Base-by-base conservation (phyloP, 37 sponge, comb jelly and placozoan genomes). In the Amphimedon queenslandica region DNA sequence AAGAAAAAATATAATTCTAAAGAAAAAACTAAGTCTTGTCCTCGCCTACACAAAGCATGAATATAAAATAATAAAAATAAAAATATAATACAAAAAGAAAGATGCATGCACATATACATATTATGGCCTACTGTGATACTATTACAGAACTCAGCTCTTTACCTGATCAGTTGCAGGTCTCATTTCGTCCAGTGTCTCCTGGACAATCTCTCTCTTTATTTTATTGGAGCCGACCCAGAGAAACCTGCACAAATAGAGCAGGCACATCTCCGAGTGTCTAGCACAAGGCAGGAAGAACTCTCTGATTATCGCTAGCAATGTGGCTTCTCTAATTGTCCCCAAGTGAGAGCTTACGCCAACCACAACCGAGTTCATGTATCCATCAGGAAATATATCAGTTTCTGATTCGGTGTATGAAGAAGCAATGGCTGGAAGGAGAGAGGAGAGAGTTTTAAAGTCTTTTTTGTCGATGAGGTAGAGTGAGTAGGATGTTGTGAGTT, bases 251-350 rank as follows among this genome's bases (percentile, higher is more conserved):
- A 61, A 43, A 55, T 84, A 81, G 21, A 90, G 57, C 35, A 90
- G 64, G 33, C 64, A 77, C 3, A 72, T 60, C 42, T 90, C 90
- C 8, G 64, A 69, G 57, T 70, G 58, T 42, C 57, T 69, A 42
- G 72, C 63, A 47, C 90, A 90, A 0, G 81, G 77, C 40, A 90
- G 33, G 66, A 79, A 90, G 39, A 90, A 90, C 21, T 84, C 74
- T 39, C 64, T 76, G 36, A 90, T 34, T 1, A 90, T 67, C 5
- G 58, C 18, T 42, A 56, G 41, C 23, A 77, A 35, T 2, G 53
- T 64, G 8, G 67, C 39, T 41, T 81, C 86, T 8, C 63, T 43
- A 28, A 90, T 21, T 23, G 42, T 16, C 10, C 75, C 78, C 3
- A 66, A 23, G 4, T 76, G 67, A 0, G 28, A 25, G 28, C 28